Base-by-base conservation (phyloP, 2,888 invertebrate genomes). In the Phengaris arion region DNA sequence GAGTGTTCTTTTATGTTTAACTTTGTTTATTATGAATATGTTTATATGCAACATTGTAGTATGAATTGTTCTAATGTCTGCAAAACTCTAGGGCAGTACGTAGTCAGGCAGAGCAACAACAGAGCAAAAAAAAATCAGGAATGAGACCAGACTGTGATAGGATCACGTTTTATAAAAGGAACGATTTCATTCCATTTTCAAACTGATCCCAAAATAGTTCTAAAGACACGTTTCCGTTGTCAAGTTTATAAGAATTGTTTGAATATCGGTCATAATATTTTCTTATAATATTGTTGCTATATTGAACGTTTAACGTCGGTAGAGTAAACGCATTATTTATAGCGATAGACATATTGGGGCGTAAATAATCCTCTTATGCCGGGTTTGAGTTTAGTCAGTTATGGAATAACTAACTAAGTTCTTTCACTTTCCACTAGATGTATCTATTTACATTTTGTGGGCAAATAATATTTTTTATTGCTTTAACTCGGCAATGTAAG, bases 131-230 rank as follows among this genome's bases (percentile, higher is more conserved):
- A 9, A 59, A 10, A 22, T 22, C 35, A 55, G 6, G 13, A 22
- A 35, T 64, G 64, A 64, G 10, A 35, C 12, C 22, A 8, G 15
- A 59, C 59, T 35, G 64, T 45, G 35, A 64, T 64, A 35, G 64
- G 35, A 45, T 64, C 64, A 45, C 64, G 64, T 64, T 64, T 64
- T 45, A 64, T 6, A 64, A 45, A 64, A 64, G 12, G 64, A 64
- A 64, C 35, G 64, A 13, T 13, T 22, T 15, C 15, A 12, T 64
- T 64, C 64, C 35, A 64, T 35, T 64, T 64, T 64, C 35, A 45
- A 64, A 45, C 2, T 35, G 35, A 59, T 22, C 10, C 22, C 9
- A 35, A 35, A 64, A 45, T 22, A 64, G 35, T 64, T 64, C 35
- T 64, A 64, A 35, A 4, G 59, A 59, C 59, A 59, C 59, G 59